Conservation (phyloP, 37 sponge, comb jelly and placozoan species). For the Crambe crambe region DNA sequence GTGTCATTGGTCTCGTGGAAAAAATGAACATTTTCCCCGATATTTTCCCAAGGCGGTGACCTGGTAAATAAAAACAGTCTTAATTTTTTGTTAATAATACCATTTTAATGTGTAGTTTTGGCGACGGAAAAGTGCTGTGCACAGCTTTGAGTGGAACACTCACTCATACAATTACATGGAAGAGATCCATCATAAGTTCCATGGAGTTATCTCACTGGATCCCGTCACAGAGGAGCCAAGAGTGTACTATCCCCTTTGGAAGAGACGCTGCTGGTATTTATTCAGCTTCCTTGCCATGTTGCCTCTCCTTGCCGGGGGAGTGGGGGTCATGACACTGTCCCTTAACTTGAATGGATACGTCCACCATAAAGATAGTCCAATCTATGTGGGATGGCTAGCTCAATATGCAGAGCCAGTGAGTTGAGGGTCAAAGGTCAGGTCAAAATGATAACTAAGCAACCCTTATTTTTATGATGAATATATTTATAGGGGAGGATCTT, state of each 20-base stretch:
- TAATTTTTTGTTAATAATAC: not conserved
- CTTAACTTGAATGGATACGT: conserved; percentile 81
- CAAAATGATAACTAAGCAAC: too few relatives aligned
- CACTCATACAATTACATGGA: conserved; percentile 47
- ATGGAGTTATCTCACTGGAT: conserved; percentile 25
- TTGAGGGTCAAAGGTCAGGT: not conserved
- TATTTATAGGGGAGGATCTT: conserved; percentile 66
- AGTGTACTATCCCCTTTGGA: conserved; percentile 56
- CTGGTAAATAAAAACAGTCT: too few relatives aligned
- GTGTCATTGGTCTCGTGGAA: too few relatives aligned
- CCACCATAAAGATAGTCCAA: conserved; percentile 61
- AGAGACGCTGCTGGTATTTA: conserved; percentile 52
- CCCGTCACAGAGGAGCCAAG: conserved; percentile 45
- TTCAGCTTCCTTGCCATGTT: conserved; percentile 67
- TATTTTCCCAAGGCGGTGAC: too few relatives aligned
- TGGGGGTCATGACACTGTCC: conserved; percentile 72
- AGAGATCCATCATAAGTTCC: conserved; percentile 44
- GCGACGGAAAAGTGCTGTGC: conserved; percentile 42
- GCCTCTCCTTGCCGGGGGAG: conserved; percentile 52
- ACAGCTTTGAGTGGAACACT: conserved; percentile 70
- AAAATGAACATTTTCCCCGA: too few relatives aligned
- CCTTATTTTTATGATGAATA: too few relatives aligned
- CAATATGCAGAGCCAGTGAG: conserved; percentile 71
- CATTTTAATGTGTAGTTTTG: conserved; percentile 30
- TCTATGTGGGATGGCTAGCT: conserved; percentile 57